Evolutionary conservation across 2,797 vertebrate species (phyloP), one percentile per base, ranked within the genome.

Genomic region (Hippopotamyrus pictus): DNA sequence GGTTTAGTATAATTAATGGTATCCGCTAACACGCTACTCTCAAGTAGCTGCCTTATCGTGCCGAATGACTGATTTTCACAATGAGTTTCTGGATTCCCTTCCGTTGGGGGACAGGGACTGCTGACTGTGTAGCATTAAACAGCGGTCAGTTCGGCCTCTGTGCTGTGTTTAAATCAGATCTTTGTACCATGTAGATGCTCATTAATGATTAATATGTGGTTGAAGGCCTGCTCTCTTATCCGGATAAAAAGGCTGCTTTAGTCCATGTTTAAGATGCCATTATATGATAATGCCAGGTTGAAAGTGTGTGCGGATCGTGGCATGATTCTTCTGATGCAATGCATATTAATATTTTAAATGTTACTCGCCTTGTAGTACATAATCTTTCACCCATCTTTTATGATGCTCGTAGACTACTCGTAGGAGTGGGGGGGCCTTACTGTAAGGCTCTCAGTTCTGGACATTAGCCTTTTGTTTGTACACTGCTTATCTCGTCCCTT

Each of bases 281-380:
- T n/a, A 46, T 82, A 44, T 82, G 76, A 46, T 44, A 33, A 46
- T 73, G 65, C 65, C 76, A 44, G 76, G 41, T 17, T 44, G 76
- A 46, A 82, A 82, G 41, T 46, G 41, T 82, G 37, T 79, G 41
- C 1, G 41, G 73, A 9, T 79, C 37, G 2, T 9, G 41, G 14
- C 73, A 44, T n/a, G 73, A 5, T 79, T 41, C 14, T 44, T 79
- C 14, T 79, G 73, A 79, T 79, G 37, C 17, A 82, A 19, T 82
- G 2, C 76, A 82, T 82, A 82, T 82, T 44, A 82, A 82, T 82
- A 82, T 82, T 82, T 82, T 82, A 82, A 82, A 44, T 22, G 76
- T 44, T 82, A 82, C 7, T 19, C 0, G 41, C 41, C 37, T 79
- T 46, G 37, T 79, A 79, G 73, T 44, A 73, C 73, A 41, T 17